phyloP scores from a whole-genome alignment of 1,140 invertebrate species.

The Drosophila nikananu region DNA sequence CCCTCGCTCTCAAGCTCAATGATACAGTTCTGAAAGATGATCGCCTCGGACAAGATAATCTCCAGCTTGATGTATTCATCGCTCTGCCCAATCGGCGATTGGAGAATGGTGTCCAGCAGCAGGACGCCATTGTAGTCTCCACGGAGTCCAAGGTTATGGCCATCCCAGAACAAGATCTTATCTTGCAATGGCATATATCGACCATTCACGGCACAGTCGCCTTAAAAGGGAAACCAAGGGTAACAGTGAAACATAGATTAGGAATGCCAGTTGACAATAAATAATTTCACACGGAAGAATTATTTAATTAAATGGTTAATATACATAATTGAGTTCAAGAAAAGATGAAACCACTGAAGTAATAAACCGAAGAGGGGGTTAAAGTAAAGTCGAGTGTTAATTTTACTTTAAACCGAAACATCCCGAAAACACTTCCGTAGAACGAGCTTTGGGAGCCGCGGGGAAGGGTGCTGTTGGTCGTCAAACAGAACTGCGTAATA shows the following conservation, averaged over 20 bases:
- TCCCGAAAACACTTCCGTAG: conserved; percentile 13
- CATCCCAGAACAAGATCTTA: conserved; percentile 93
- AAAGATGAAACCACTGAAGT: neutral
- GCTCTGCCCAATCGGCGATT: conserved; percentile 89
- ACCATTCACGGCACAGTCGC: conserved; percentile 85
- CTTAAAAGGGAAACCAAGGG: conserved; percentile 17
- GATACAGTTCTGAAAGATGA: conserved; percentile 92
- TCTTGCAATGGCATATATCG: conserved; percentile 92
- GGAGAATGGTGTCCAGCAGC: conserved; percentile 94
- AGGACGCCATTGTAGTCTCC: conserved; percentile 96
- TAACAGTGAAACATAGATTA: conserved; percentile 4
- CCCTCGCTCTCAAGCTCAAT: conserved; percentile 90
- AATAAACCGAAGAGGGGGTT: too few relatives aligned
- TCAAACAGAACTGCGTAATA: conserved; percentile 65
- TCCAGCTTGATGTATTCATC: conserved; percentile 94
- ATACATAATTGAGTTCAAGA: neutral
- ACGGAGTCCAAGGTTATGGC: conserved; percentile 91
- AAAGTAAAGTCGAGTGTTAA: neutral
- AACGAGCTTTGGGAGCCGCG: neutral
- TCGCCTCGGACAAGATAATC: conserved; percentile 93
- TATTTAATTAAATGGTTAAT: neutral
- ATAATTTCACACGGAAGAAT: neutral
- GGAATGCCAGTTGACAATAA: neutral
- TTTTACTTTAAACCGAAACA: conserved; percentile 9
- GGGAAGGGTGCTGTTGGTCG: neutral